Percentiles rank a stretch among this genome's conserved stretches.
Evolutionary conservation across 2,797 vertebrate genomes (phyloP).

Genomic region (Sphenopsis melanotis): DNA sequence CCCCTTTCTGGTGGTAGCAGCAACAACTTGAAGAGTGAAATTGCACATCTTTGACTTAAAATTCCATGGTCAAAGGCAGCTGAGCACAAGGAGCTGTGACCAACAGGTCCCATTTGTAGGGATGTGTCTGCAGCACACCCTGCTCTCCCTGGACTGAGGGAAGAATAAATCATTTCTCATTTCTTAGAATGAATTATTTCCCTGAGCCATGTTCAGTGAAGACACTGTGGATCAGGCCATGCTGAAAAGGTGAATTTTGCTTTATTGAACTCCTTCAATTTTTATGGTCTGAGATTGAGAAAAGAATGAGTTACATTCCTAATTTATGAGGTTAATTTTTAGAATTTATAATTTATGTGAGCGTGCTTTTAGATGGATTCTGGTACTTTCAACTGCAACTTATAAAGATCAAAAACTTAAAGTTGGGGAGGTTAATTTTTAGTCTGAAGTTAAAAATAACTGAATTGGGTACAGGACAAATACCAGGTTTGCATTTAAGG

Average conservation of each 20-base stretch:
- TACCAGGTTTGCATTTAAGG: neutral
- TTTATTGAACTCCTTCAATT: neutral
- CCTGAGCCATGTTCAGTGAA: neutral
- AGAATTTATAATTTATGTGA: neutral
- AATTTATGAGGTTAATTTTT: neutral
- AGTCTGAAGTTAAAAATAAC: neutral
- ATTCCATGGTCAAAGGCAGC: neutral
- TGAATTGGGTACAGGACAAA: neutral
- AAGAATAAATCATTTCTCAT: no score
- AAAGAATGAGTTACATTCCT: neutral
- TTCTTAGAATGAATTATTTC: neutral
- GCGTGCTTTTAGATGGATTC: neutral
- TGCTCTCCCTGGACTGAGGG: neutral
- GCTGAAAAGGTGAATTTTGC: neutral
- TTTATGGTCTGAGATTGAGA: neutral
- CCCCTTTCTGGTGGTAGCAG: neutral
- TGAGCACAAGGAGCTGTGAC: neutral
- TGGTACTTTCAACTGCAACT: neutral
- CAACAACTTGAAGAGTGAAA: neutral
- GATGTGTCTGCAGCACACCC: rapidly evolving
- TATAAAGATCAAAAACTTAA: neutral
- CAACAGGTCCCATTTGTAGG: neutral
- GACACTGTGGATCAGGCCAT: neutral
- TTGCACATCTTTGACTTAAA: neutral
- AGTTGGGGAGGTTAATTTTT: neutral